Base-by-base conservation (phyloP, 2,113 vertebrate genomes). In the Seriola rivoliana region DNA sequence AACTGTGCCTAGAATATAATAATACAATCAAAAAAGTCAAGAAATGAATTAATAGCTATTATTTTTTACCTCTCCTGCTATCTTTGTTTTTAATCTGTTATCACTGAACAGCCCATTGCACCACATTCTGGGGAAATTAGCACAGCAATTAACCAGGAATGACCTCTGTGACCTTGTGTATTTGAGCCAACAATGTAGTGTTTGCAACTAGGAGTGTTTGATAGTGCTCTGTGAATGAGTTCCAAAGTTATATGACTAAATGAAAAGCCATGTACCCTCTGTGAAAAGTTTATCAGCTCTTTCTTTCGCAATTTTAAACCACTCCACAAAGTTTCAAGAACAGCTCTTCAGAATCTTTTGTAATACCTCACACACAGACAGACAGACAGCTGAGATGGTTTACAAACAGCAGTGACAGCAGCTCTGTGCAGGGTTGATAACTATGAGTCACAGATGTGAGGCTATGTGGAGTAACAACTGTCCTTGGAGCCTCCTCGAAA, bases 361-460 rank as follows among this genome's bases (percentile, higher is more conserved):
- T 38, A 38, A 68, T 5, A 59, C 77, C 29, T 32, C 38, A 19
- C 10, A 42, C 4, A 8, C 34, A 29, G 29, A 6, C 29, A 58
- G 12, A 63, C 19, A 13, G 23, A 23, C 11, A 65, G 17, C 74
- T 44, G 17, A 14, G 52, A 38, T n/a, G 21, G 29, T 59, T 57
- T 48, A 80, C 32, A 76, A 52, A 74, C 36, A 64, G 62, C 19
- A 79, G 55, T 11, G 19, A 58, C n/a, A 62, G 54, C 44, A 77
- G 32, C 75, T 54, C 71, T 69, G 62, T 85, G 67, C 62, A 12
- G 42, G 63, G 68, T 83, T 67, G 38, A 48, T 40, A 75, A 85
- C 55, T 73, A 52, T 89, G 86, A 92, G 38, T 90, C 84, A 90
- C 77, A 75, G 67, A 85, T 84, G 81, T 81, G 70, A 64, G 60